A percentile compares a stretch with the other conserved stretches of the same genome.
Conservation (phyloP, 35 echinoderm and acorn worm species). For the Apostichopus californicus region DNA sequence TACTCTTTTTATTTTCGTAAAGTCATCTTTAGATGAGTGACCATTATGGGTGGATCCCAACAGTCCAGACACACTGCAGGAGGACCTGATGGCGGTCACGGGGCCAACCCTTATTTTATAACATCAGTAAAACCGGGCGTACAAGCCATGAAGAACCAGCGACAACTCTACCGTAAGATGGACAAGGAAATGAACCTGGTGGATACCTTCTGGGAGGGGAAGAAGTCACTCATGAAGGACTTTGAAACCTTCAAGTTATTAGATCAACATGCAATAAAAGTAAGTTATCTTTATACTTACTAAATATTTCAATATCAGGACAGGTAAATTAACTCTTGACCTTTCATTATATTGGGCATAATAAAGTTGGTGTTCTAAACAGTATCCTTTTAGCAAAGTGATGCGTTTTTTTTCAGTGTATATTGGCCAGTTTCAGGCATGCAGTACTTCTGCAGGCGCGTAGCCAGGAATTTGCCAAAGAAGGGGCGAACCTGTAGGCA, state of each 20-base stretch:
- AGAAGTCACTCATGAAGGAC: not conserved
- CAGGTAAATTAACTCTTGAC: too few relatives aligned
- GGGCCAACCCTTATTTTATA: not conserved
- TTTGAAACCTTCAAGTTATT: not conserved
- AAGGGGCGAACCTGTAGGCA: too few relatives aligned
- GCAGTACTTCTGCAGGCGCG: too few relatives aligned
- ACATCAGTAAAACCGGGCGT: not conserved
- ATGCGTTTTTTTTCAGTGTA: too few relatives aligned
- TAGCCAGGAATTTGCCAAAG: too few relatives aligned
- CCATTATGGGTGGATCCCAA: not conserved
- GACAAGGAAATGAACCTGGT: conserved; percentile 6
- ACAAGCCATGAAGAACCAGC: conserved; percentile 5
- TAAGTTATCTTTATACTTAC: not conserved
- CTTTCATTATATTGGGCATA: too few relatives aligned
- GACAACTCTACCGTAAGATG: conserved; percentile 10
- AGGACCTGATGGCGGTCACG: not conserved
- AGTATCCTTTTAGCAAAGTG: too few relatives aligned
- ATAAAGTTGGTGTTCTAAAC: too few relatives aligned
- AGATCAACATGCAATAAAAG: conserved; percentile 9
- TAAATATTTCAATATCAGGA: not conserved
- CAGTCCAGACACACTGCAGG: not conserved
- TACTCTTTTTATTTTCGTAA: too few relatives aligned
- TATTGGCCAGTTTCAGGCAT: too few relatives aligned
- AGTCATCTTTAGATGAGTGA: too few relatives aligned
- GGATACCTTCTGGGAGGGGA: conserved; percentile 28